Percentiles rank a stretch among this genome's conserved stretches.
These are phyloP conservation scores for Eonycteris spelaea DNA, from an alignment of 2,113 vertebrate species.

Conservation along the genomic window DNA sequence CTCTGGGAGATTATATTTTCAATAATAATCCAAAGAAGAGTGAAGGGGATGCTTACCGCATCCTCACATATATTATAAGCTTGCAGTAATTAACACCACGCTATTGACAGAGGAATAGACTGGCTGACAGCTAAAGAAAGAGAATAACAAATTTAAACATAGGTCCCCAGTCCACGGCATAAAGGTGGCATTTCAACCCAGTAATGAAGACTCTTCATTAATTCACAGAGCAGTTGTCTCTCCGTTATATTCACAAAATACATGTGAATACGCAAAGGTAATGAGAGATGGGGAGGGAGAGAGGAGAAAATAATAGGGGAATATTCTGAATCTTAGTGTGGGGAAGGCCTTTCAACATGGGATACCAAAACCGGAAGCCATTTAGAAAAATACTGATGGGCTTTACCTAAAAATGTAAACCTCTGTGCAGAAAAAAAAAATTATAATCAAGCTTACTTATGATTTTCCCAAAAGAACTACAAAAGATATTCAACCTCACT, in stretches of 20 bases:
- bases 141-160: not conserved
- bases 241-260: not conserved
- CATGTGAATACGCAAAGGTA: not conserved
- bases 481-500: not conserved
- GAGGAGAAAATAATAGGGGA: not conserved
- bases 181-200: not conserved
- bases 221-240: not conserved
- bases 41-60: not conserved
- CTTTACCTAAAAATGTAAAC: not conserved
- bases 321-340: not conserved
- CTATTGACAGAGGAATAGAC: not conserved
- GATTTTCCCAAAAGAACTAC: not conserved
- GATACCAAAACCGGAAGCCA: not conserved
- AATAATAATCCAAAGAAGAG: not conserved
- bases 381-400: not conserved
- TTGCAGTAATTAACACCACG: not conserved
- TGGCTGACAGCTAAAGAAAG: not conserved
- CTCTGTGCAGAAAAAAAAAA: not conserved
- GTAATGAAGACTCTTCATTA: not conserved
- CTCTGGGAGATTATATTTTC: not conserved
- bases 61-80: not conserved
- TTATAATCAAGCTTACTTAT: not conserved
- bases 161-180: accelerated
- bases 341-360: not conserved
- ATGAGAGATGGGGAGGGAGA: not conserved